These are phyloP conservation scores for Erethizon dorsatum DNA, from an alignment of 2,797 vertebrate genomes.

Conservation along the genomic window DNA sequence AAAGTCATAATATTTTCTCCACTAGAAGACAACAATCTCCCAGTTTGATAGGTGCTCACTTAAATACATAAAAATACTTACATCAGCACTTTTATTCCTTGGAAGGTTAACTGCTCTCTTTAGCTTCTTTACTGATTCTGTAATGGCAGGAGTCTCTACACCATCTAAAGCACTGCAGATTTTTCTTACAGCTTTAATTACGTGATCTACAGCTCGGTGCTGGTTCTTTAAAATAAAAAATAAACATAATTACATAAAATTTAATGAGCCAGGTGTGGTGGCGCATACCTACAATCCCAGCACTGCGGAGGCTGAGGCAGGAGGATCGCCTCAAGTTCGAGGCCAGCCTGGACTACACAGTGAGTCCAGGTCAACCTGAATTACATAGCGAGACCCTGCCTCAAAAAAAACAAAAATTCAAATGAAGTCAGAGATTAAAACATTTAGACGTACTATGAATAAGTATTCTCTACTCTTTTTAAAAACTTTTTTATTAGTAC, in stretches of 20 bases:
- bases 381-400: not conserved
- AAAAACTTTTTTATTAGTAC: not conserved
- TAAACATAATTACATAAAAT: conserved; percentile 69
- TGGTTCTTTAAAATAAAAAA: conserved; percentile 91
- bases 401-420: not conserved
- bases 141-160: conserved; percentile 95
- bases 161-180: conserved; percentile 95
- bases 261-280: not conserved
- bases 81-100: conserved; percentile 93
- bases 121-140: conserved; percentile 94
- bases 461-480: not conserved
- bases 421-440: conserved; percentile 50
- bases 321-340: not conserved
- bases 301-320: no score
- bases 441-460: conserved; percentile 45
- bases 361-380: not conserved
- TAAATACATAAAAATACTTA: conserved; percentile 84
- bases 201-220: conserved; percentile 94
- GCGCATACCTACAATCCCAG: no score
- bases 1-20: conserved; percentile 3
- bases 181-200: conserved; percentile 96
- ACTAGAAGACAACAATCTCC: conserved; percentile 29
- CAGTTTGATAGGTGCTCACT: not conserved
- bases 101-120: conserved; percentile 95
- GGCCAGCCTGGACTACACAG: not conserved